These are phyloP conservation scores for Pseudomyrmex cubaensis DNA, from an alignment of 1,140 invertebrate genomes.

Conservation along the genomic window DNA sequence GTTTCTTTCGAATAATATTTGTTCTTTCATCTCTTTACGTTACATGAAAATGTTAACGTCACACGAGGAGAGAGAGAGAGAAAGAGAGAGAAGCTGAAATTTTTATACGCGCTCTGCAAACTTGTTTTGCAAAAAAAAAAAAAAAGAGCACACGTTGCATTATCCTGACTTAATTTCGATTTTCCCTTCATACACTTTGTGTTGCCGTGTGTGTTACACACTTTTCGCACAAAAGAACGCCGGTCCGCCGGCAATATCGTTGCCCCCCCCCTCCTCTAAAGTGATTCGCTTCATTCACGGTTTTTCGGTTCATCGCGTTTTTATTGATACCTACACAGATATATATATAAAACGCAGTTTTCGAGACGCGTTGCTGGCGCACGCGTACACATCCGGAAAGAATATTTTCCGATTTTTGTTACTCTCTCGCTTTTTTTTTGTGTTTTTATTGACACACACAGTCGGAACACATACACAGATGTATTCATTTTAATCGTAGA, in stretches of 20 bases:
- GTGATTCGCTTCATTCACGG: conserved; percentile 4
- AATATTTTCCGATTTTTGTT: not conserved
- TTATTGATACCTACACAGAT: not conserved
- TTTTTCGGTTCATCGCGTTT: conserved; percentile 3
- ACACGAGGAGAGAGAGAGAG: no score
- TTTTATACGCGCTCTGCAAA: not conserved
- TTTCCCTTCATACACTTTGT: not conserved
- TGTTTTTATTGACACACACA: no score
- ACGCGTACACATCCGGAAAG: not conserved
- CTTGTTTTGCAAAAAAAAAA: not conserved
- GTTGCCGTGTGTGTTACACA: no score
- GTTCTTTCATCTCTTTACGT: not conserved
- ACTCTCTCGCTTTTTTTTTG: not conserved
- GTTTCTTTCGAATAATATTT: not conserved
- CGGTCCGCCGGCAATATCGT: not conserved
- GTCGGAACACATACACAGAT: not conserved
- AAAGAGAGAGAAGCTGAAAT: not conserved
- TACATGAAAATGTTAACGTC: not conserved
- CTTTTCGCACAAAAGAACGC: not conserved
- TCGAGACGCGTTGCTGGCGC: not conserved
- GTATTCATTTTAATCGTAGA: conserved; percentile 13
- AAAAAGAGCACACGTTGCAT: not conserved
- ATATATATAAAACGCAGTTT: not conserved
- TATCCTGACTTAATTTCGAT: conserved; percentile 22
- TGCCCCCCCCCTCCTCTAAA: no score